These are phyloP conservation scores for Polydrusus cervinus DNA, from an alignment of 2,888 invertebrate species.

Conservation along the genomic window DNA sequence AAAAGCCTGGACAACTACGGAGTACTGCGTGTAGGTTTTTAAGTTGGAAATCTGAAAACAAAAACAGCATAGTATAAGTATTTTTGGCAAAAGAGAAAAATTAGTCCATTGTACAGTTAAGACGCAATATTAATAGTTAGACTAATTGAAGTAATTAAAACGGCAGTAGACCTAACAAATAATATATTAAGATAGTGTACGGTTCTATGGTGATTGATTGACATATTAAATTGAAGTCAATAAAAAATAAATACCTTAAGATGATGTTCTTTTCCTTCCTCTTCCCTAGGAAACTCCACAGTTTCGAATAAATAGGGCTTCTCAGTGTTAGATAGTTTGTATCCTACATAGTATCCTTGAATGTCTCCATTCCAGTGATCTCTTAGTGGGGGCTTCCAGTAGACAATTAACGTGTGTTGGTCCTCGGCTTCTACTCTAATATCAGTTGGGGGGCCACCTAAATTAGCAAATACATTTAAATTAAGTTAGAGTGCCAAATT, in stretches of 20 bases:
- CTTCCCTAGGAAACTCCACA: conserved; percentile 92
- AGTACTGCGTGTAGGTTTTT: conserved; percentile 94
- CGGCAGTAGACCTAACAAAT: too few species aligned
- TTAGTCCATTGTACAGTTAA: too few species aligned
- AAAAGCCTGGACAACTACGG: conserved; percentile 96
- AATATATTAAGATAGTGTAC: too few species aligned
- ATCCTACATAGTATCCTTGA: conserved; percentile 91
- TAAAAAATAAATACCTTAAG: conserved; percentile 71
- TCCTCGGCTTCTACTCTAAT: conserved; percentile 91
- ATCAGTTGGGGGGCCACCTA: conserved; percentile 86
- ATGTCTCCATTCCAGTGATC: conserved; percentile 96
- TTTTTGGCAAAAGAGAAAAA: too few species aligned
- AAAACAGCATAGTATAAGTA: not conserved
- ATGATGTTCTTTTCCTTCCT: conserved; percentile 92
- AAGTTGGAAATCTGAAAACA: conserved; percentile 63
- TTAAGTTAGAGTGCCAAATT: too few species aligned
- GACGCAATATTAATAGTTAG: too few species aligned
- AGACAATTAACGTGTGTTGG: conserved; percentile 89
- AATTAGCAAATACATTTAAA: not conserved
- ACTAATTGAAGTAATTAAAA: too few species aligned
- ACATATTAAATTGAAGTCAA: too few species aligned
- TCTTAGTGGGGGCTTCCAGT: conserved; percentile 92
- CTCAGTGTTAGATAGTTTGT: conserved; percentile 87
- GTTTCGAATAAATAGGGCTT: conserved; percentile 93
- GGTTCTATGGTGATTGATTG: too few species aligned